A percentile compares a stretch with the other conserved stretches of the same genome.
Evolutionary conservation across 2,113 vertebrate genomes (phyloP).

Genomic region (Poeciliopsis retropinna): DNA sequence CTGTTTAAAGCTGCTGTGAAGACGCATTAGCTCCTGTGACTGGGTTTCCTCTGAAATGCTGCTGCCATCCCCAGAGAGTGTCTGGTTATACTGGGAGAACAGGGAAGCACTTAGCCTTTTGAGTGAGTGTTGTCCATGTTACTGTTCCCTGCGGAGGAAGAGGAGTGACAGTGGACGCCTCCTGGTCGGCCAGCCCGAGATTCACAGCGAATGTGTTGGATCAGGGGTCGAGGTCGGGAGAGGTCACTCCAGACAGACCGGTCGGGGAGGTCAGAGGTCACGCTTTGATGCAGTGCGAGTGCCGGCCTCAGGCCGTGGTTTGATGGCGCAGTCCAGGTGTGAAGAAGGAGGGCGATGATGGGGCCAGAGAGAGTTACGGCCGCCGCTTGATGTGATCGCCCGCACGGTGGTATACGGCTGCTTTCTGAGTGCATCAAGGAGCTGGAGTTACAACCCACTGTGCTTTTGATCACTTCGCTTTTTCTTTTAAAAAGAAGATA

Average conservation of each 20-base stretch:
- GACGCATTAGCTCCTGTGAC: conserved; percentile 13
- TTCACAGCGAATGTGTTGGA: conserved; percentile 33
- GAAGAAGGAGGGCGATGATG: conserved; percentile 25
- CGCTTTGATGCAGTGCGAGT: conserved; percentile 54
- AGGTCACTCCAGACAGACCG: conserved; percentile 6
- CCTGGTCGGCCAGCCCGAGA: background rate
- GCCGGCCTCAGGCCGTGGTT: conserved; percentile 23
- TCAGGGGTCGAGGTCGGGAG: conserved; percentile 23
- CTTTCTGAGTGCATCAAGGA: conserved; percentile 35
- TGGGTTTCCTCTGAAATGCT: conserved; percentile 23
- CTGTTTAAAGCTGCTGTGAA: conserved; percentile 24
- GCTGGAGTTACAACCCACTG: conserved; percentile 28
- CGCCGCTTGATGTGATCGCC: conserved; percentile 23
- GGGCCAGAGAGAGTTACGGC: conserved; percentile 23
- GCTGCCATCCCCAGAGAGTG: conserved; percentile 25
- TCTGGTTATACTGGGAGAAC: conserved; percentile 36
- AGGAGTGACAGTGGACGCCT: conserved; percentile 13
- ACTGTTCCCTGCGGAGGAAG: conserved; percentile 2
- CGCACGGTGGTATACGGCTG: conserved; percentile 17
- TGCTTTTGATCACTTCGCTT: conserved; percentile 58
- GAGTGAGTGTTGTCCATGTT: conserved; percentile 12
- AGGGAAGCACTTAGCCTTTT: conserved; percentile 53
- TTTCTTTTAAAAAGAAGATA: conserved; percentile 20
- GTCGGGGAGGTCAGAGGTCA: conserved; percentile 34
- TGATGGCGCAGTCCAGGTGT: conserved; percentile 56